A percentile compares a stretch with the other conserved stretches of the same genome.
Evolutionary conservation across 64 coral and sea anemone species (phyloP).

Genomic region (Trachythela sp.): DNA sequence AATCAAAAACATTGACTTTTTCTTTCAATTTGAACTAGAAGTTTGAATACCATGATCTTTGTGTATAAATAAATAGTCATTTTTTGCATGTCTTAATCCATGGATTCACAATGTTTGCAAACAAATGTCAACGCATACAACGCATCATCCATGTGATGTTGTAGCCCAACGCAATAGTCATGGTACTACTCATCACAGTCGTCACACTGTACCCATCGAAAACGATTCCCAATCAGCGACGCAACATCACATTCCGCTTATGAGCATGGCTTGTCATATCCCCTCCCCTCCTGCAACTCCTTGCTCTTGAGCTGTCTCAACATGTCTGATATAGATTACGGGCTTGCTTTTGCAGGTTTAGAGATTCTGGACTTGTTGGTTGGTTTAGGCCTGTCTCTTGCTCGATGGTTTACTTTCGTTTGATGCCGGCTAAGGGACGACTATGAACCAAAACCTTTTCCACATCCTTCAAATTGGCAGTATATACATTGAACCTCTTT

Average conservation of each 20-base stretch:
- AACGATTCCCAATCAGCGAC: neutral
- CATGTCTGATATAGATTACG: neutral
- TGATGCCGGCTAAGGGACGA: neutral
- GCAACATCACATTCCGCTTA: neutral
- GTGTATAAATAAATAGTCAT: too few species aligned
- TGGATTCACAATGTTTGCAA: neutral
- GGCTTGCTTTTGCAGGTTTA: neutral
- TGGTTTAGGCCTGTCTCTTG: neutral
- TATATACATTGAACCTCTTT: neutral
- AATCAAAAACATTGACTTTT: too few species aligned
- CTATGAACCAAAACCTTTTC: neutral
- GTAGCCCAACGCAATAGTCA: neutral
- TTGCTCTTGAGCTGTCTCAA: neutral
- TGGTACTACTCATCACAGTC: neutral
- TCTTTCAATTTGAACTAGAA: too few species aligned
- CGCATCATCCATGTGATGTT: neutral
- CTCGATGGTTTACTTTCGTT: neutral
- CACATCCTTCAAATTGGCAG: neutral
- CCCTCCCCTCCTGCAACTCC: neutral
- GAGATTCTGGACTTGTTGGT: neutral
- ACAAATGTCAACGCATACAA: neutral
- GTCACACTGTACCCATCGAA: slow-evolving; percentile 6
- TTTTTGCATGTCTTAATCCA: too few species aligned
- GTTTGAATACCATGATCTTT: too few species aligned
- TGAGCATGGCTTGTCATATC: neutral